These are phyloP conservation scores for Trisateles emortualis DNA, from an alignment of 2,888 invertebrate genomes.

Conservation along the genomic window DNA sequence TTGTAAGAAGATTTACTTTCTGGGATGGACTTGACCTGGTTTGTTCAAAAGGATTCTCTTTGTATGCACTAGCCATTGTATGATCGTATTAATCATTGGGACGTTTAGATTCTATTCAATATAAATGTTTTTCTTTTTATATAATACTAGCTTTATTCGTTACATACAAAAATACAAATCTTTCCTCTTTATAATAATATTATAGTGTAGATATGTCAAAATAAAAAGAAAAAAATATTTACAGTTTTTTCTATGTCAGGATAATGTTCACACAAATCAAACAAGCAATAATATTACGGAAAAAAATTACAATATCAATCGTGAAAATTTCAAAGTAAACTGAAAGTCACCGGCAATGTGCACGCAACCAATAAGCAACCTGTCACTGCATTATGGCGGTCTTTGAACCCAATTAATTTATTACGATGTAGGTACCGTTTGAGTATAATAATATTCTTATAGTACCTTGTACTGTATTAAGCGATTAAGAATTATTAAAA, in stretches of 20 bases:
- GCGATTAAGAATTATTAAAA: no score
- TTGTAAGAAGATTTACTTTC: constrained; percentile 19
- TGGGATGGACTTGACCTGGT: constrained; percentile 31
- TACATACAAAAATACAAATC: no score
- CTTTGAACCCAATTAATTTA: constrained; percentile 44
- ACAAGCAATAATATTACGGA: no score
- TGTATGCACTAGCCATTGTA: neutral
- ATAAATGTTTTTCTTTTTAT: no score
- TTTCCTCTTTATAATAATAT: no score
- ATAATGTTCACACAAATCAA: no score
- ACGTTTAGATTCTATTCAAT: neutral
- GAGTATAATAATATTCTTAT: constrained; percentile 6
- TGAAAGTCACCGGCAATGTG: constrained; percentile 19
- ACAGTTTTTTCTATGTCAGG: no score
- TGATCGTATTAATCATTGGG: neutral
- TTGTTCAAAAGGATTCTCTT: constrained; percentile 22
- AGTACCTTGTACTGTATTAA: neutral
- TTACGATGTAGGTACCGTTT: constrained; percentile 19
- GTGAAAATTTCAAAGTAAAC: constrained; percentile 18
- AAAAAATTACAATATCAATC: constrained; percentile 8
- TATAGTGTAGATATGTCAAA: no score
- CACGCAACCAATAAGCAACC: constrained; percentile 34
- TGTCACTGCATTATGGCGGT: constrained; percentile 40
- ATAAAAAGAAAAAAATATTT: no score
- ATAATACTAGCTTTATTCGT: no score